Evolutionary conservation across 2,888 invertebrate genomes (phyloP), one percentile per base, ranked within the genome.

Genomic region (Alitta virens): DNA sequence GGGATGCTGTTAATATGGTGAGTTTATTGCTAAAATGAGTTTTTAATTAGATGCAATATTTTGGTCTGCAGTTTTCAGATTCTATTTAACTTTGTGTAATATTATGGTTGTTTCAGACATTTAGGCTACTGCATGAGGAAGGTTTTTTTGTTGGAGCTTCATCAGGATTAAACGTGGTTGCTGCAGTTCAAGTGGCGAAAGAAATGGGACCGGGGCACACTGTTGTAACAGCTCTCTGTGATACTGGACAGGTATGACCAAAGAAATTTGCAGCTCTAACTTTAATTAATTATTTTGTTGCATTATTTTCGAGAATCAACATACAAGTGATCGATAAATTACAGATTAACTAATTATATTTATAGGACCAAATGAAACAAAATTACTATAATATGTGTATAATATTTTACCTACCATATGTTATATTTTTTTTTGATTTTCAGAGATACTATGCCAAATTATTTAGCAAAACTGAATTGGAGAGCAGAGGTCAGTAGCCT

Each of bases 121-220:
- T 81, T 65, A 68, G 75, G 9, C 68, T 82, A 16, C 67, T 82
- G 9, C 75, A 77, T 59, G 80, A 82, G 64, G 82, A 82, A 65
- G 82, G 82, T 2, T 75, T 82, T 55, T 79, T 80, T 68, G 80
- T 82, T 42, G 82, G 82, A 2, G 81, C 81, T 1, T 79, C 81
- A 0, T 73, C 80, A 0, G 82, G 81, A 14, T 67, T 82, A 25
- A 82, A 82, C 69, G 78, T 82, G 2, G 73, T 71, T 23, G 80
- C 75, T 5, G 82, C 82, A 1, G 76, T 75, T 40, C 71, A 79
- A 60, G 74, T 78, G 1, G 81, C 81, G 21, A 71, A 74, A 53
- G 51, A 69, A 42, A 73, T 81, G 74, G 81, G 81, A 9, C 79
- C 78, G 54, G 81, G 81, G 2, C 78, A 79, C 64, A 80, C 78